Percentiles rank a stretch among this genome's conserved stretches.
Evolutionary conservation across 1,140 invertebrate species (phyloP).

Genomic region (Drosophila erecta): DNA sequence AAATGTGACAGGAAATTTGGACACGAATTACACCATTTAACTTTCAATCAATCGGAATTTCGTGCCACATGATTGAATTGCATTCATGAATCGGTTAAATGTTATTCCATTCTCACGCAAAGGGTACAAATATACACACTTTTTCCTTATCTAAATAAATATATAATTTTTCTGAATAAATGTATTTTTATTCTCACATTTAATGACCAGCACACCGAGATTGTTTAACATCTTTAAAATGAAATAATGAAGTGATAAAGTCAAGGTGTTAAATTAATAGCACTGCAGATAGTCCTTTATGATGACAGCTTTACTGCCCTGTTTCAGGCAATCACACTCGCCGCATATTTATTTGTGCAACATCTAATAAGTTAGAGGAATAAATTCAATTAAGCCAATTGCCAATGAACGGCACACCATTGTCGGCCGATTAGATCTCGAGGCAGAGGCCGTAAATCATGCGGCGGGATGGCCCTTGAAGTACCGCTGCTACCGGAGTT

Average conservation of each 20-base stretch:
- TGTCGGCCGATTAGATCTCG: conserved; percentile 61
- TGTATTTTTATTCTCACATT: no score
- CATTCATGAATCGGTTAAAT: no score
- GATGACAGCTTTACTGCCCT: conserved; percentile 23
- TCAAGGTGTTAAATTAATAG: conserved; percentile 8
- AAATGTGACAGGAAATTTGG: background rate
- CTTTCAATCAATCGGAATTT: background rate
- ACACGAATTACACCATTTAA: background rate
- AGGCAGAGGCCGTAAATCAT: conserved; percentile 68
- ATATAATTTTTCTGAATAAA: no score
- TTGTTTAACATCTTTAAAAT: background rate
- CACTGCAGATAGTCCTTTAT: conserved; percentile 18
- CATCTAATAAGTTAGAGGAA: conserved; percentile 28
- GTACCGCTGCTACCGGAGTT: conserved; percentile 60
- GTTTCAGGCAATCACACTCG: conserved; percentile 13
- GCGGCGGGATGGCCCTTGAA: conserved; percentile 58
- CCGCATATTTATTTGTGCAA: conserved; percentile 29
- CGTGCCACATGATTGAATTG: background rate
- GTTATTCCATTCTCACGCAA: no score
- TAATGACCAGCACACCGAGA: no score
- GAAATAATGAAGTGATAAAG: background rate
- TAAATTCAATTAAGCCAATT: conserved; percentile 63
- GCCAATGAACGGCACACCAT: conserved; percentile 47
- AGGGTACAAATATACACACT: background rate
- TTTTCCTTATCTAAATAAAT: no score